phyloP scores from a whole-genome alignment of 1,140 invertebrate genomes.

The Rhopalosiphum padi region DNA sequence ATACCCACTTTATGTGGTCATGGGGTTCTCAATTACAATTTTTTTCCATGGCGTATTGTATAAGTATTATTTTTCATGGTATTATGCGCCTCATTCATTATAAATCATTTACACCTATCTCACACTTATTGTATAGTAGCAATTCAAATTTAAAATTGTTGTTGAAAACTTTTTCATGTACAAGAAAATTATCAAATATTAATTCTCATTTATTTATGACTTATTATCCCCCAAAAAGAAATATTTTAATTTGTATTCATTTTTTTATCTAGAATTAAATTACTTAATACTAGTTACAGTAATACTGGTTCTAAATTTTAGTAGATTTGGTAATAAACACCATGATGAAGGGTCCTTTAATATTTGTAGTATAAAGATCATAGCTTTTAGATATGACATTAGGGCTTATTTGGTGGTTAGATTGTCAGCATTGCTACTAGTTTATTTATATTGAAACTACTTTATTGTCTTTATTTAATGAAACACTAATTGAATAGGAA shows the following conservation, averaged over 20 bases:
- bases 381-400: not conserved
- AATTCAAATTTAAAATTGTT: not conserved
- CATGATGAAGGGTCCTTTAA: not conserved
- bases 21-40: not conserved
- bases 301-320: not conserved
- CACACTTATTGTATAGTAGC: not conserved
- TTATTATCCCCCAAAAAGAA: not conserved
- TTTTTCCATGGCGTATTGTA: slow-evolving; percentile 12
- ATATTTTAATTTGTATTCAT: too few species aligned
- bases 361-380: not conserved
- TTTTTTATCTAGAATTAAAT: not conserved
- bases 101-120: not conserved
- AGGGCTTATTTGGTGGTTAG: not conserved
- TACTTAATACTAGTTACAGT: not conserved
- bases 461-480: not conserved
- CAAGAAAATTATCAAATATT: not conserved
- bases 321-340: not conserved
- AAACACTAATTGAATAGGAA: not conserved
- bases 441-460: too few species aligned
- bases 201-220: not conserved
- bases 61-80: slow-evolving; percentile 4
- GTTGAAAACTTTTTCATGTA: not conserved
- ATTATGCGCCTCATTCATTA: slow-evolving; percentile 20
- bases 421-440: not conserved
- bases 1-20: not conserved